Evolutionary conservation across 1,140 invertebrate species (phyloP).

Genomic region (Tenebrio molitor): DNA sequence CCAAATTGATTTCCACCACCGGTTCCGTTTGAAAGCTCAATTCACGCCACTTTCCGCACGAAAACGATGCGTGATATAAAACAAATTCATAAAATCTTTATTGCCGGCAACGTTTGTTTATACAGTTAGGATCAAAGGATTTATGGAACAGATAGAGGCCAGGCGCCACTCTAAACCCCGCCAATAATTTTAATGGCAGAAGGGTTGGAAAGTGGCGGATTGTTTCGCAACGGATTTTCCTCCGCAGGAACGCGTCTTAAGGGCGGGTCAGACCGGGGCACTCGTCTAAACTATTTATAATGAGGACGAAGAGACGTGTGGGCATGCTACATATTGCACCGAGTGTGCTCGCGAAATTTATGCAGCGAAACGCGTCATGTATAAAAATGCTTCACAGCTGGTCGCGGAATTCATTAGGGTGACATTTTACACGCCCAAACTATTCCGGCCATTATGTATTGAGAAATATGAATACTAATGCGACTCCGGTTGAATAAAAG

Average conservation of each 20-base stretch:
- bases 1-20: constrained; percentile 19
- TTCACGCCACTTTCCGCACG: constrained; percentile 37
- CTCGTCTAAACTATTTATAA: constrained; percentile 10
- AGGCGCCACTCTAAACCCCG: not conserved
- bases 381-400: constrained; percentile 59
- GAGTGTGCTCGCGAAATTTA: constrained; percentile 49
- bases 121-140: constrained; percentile 37
- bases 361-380: constrained; percentile 54
- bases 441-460: constrained; percentile 54
- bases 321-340: constrained; percentile 43
- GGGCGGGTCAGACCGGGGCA: not conserved
- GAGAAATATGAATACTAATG: constrained; percentile 54
- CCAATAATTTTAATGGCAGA: constrained; percentile 8
- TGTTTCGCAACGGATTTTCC: not conserved
- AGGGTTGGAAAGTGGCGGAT: not conserved
- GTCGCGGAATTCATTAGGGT: constrained; percentile 60
- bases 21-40: constrained; percentile 18
- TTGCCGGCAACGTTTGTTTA: constrained; percentile 32
- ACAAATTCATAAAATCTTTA: constrained; percentile 41
- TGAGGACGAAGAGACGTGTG: constrained; percentile 26
- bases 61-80: constrained; percentile 39
- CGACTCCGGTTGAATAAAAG: constrained; percentile 45
- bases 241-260: not conserved
- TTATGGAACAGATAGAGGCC: constrained; percentile 14
- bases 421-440: constrained; percentile 59